Base-by-base conservation (phyloP, 64 coral and sea anemone species). In the Porites australiensis region DNA sequence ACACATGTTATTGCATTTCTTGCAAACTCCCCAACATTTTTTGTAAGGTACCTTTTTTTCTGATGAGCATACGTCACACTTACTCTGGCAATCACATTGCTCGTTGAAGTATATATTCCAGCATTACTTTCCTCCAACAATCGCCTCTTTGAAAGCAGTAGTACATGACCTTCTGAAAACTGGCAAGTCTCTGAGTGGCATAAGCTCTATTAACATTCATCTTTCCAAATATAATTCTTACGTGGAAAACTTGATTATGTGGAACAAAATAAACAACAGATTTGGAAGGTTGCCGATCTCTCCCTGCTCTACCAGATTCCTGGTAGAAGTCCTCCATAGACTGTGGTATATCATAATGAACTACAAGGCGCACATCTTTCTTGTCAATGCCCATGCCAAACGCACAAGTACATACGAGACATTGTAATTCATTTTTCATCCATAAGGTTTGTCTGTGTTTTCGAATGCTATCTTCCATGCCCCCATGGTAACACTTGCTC, bases 351-450 rank as follows among this genome's bases (percentile, higher is more conserved):
- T 46, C 14, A 12, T 18, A 27, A 21, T 90, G 88, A 2, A 90
- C 51, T 2, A 90, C 88, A 12, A 58, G 20, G 20, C 88, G 59
- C 0, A 90, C 88, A 90, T 90, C 8, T 7, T 62, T 49, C 19
- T 82, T 79, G 14, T 90, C 63, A 2, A 90, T 79, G 14, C 77
- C 88, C 16, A 90, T 51, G 2, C 88, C 88, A 90, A 90, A 90
- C 1, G 88, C 70, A 57, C 37, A 50, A 8, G 83, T 87, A 44
- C 59, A 59, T 16, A 87, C 83, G 2, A 87, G 3, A 13, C 63
- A 70, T 0, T 87, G 63, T 49, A 72, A 21, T 23, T 15, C 8
- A 27, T 22, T 50, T 52, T 87, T 65, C 6, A 67, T 68, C 83
- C 83, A 87, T 15, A 3, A 47, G 2, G 64, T 60, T 48, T 67